Percentiles rank a stretch among this genome's conserved stretches.
Conservation (phyloP, 2,113 vertebrate genomes). For the Perognathus longimembris region DNA sequence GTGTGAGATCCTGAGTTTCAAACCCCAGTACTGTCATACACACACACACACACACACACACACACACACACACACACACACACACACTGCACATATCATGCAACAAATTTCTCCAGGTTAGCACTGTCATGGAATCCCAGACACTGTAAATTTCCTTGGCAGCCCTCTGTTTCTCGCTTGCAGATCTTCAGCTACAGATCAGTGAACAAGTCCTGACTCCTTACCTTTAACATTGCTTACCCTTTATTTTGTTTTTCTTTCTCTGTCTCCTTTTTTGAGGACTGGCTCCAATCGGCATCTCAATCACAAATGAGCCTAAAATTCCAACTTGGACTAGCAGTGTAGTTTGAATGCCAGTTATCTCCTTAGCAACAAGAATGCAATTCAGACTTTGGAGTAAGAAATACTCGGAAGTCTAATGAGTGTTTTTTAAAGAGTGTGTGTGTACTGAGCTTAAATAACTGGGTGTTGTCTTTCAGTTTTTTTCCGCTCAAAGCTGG, state of each 20-base stretch:
- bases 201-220: not conserved
- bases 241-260: not conserved
- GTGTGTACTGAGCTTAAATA: no score
- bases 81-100: no score
- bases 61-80: no score
- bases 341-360: not conserved
- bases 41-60: no score
- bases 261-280: not conserved
- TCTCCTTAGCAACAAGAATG: slow-evolving; percentile 6
- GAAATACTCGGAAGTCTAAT: not conserved
- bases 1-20: no score
- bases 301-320: not conserved
- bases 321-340: not conserved
- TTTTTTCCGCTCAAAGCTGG: no score
- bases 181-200: not conserved
- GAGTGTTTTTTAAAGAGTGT: not conserved
- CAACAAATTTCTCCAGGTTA: no score
- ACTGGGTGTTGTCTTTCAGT: no score
- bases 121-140: not conserved
- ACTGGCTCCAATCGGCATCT: not conserved
- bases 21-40: no score
- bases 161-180: no score
- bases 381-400: not conserved
- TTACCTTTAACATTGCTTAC: not conserved
- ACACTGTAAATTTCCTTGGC: not conserved